phyloP scores from a whole-genome alignment of 2,113 vertebrate genomes.

The Copsychus sechellarum region DNA sequence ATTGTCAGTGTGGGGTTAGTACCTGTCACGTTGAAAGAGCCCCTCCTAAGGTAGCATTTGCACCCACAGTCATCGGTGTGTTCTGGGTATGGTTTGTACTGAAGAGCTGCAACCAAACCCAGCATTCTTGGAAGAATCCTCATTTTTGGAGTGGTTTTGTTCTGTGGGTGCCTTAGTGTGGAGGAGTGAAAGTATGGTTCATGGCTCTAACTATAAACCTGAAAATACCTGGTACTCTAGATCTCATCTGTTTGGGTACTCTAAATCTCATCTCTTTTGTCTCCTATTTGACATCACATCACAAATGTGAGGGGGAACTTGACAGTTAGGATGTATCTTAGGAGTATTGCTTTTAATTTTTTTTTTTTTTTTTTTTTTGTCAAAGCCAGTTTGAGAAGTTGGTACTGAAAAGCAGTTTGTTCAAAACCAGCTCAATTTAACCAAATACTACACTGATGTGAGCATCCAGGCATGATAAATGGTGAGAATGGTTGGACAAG shows the following conservation, averaged over 20 bases:
- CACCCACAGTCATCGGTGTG: rapidly evolving
- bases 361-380: too few species aligned
- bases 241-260: neutral
- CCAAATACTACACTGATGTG: neutral
- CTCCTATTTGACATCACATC: neutral
- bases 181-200: neutral
- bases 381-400: neutral
- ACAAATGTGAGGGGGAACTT: neutral
- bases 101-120: neutral
- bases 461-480: neutral
- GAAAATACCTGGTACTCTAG: neutral
- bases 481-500: neutral
- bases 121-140: neutral
- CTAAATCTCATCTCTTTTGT: neutral
- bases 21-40: neutral
- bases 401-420: neutral
- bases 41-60: neutral
- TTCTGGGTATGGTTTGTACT: neutral
- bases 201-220: neutral
- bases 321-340: neutral
- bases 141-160: neutral
- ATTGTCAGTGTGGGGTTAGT: neutral
- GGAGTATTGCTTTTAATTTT: neutral
- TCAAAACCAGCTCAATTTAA: neutral
- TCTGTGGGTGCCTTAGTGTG: neutral